Conservation (phyloP, 2,797 vertebrate species). For the Taenioides sp. region DNA sequence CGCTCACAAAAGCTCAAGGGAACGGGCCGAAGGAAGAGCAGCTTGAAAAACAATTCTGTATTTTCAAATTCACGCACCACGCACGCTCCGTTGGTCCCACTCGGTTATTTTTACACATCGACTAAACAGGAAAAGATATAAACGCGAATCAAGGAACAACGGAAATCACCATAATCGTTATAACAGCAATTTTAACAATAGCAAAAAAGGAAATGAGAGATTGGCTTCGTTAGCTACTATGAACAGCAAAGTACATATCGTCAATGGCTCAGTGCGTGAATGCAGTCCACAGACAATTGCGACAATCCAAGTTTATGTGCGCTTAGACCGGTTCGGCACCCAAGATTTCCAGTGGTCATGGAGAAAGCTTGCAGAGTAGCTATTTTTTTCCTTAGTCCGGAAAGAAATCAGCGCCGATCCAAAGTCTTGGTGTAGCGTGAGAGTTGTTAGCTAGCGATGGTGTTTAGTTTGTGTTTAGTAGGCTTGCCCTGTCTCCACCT, state of each 20-base stretch:
- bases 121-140: constrained; percentile 72
- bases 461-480: constrained; percentile 76
- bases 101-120: constrained; percentile 54
- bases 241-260: constrained; percentile 73
- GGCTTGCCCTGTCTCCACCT: constrained; percentile 97
- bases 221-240: constrained; percentile 76
- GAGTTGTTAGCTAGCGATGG: constrained; percentile 44
- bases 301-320: constrained; percentile 39
- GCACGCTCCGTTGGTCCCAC: constrained; percentile 40
- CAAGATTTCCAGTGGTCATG: constrained; percentile 38
- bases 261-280: constrained; percentile 66
- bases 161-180: constrained; percentile 74
- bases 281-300: constrained; percentile 44
- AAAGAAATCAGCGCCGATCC: constrained; percentile 28
- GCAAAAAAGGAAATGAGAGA: constrained; percentile 72
- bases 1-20: constrained; percentile 64
- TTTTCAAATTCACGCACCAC: constrained; percentile 44
- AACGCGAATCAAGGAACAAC: constrained; percentile 75
- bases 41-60: constrained; percentile 72
- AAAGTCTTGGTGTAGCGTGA: constrained; percentile 55
- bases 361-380: constrained; percentile 38
- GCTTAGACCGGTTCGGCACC: constrained; percentile 36
- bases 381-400: constrained; percentile 34
- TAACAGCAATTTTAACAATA: constrained; percentile 79
- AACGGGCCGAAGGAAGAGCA: constrained; percentile 60